Evolutionary conservation across 2,797 vertebrate genomes (phyloP).

Genomic region (Parauchenoglanis ngamensis): DNA sequence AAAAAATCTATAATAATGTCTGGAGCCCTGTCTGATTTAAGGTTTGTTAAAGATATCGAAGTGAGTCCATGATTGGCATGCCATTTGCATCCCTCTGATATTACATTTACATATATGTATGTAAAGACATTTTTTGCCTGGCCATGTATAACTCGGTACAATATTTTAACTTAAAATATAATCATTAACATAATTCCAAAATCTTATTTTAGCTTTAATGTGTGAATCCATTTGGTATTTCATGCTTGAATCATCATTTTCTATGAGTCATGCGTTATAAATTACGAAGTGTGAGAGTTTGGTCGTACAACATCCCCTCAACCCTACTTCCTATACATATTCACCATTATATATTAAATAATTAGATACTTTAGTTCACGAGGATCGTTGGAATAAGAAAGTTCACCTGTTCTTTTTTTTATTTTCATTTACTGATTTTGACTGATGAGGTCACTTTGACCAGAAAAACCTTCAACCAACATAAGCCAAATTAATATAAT

Average conservation of each 20-base stretch:
- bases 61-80: neutral
- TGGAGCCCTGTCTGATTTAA: neutral
- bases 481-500: neutral
- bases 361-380: neutral
- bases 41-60: neutral
- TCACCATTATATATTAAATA: no score
- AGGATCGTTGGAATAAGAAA: neutral
- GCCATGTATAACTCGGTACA: no score
- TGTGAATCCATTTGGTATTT: neutral
- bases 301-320: neutral
- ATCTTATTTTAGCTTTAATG: neutral
- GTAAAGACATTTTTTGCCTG: neutral
- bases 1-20: neutral
- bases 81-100: neutral
- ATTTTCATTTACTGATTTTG: neutral
- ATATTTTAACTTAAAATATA: neutral
- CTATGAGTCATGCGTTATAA: neutral
- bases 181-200: neutral
- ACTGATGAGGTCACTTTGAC: neutral
- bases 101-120: neutral
- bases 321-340: neutral
- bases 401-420: neutral
- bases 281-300: neutral
- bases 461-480: no score
- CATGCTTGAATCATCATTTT: neutral